Conservation (phyloP, 2,888 invertebrate species). For the Chrysotoxum bicinctum region DNA sequence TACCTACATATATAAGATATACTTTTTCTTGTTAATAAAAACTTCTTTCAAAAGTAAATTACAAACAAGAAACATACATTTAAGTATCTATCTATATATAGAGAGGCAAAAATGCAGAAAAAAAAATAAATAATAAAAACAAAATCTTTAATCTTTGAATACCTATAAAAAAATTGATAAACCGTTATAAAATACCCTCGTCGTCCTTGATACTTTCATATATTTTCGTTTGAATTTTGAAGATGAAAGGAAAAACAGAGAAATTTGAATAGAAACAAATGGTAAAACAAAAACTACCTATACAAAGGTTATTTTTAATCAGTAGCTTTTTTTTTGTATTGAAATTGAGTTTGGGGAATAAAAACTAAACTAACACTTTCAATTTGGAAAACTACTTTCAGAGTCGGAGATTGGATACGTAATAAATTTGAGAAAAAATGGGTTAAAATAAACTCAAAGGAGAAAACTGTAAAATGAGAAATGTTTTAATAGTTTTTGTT, state of each 20-base stretch:
- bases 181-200: constrained; percentile 4
- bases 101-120: neutral
- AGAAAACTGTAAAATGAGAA: neutral
- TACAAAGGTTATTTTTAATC: neutral
- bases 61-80: constrained; percentile 16
- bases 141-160: constrained; percentile 8
- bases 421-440: neutral
- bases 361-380: neutral
- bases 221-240: neutral
- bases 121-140: neutral
- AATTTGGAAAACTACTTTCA: neutral
- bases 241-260: neutral
- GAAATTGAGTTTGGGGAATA: neutral
- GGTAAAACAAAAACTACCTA: too few species aligned
- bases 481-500: too few species aligned
- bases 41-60: constrained; percentile 47
- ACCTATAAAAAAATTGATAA: constrained; percentile 16
- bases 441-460: neutral
- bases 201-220: neutral
- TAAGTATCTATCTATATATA: neutral
- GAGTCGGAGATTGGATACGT: neutral
- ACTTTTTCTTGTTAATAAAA: constrained; percentile 20
- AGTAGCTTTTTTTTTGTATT: neutral
- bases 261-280: neutral
- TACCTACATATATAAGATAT: constrained; percentile 1